These are phyloP conservation scores for Forbesichthys agassizii DNA, from an alignment of 2,113 vertebrate species.

Conservation along the genomic window DNA sequence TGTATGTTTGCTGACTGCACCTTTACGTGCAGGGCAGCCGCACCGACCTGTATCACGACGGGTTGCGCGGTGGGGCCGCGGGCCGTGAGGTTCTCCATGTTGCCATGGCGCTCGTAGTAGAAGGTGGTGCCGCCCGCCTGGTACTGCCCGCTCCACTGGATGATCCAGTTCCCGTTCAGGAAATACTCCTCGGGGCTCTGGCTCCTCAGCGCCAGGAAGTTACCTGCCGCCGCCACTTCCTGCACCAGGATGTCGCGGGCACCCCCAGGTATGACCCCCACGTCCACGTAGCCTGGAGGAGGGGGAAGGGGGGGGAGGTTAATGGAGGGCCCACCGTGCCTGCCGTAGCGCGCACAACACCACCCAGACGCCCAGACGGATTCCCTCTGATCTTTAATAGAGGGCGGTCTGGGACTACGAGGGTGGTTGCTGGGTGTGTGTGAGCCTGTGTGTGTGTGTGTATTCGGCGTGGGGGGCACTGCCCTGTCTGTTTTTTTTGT, in stretches of 20 bases:
- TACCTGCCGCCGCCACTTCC: conserved; percentile 89
- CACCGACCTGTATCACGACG: conserved; percentile 90
- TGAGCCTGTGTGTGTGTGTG: conserved; percentile 21
- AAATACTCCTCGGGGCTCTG: conserved; percentile 87
- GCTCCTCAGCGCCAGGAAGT: conserved; percentile 90
- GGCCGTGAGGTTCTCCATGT: conserved; percentile 93
- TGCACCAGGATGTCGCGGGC: conserved; percentile 90
- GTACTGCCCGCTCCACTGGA: conserved; percentile 98
- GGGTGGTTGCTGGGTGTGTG: conserved; percentile 43
- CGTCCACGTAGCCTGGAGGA: conserved; percentile 88
- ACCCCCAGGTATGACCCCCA: conserved; percentile 92
- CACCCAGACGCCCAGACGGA: conserved; percentile 65
- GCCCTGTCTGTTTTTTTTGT: conserved; percentile 58
- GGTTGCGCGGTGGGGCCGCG: conserved; percentile 89
- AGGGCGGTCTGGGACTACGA: conserved; percentile 61
- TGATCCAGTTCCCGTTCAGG: conserved; percentile 94
- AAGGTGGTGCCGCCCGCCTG: conserved; percentile 88
- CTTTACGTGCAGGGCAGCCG: background rate
- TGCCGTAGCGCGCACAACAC: conserved; percentile 52
- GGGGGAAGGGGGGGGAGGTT: conserved; percentile 21
- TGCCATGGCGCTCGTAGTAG: conserved; percentile 88
- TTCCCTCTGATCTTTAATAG: conserved; percentile 74
- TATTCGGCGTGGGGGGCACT: conserved; percentile 64
- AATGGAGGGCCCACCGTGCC: conserved; percentile 71
- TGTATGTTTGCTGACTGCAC: too few species aligned